Evolutionary conservation across 2,797 vertebrate species (phyloP).

Genomic region (Melanotaenia pygmaea): DNA sequence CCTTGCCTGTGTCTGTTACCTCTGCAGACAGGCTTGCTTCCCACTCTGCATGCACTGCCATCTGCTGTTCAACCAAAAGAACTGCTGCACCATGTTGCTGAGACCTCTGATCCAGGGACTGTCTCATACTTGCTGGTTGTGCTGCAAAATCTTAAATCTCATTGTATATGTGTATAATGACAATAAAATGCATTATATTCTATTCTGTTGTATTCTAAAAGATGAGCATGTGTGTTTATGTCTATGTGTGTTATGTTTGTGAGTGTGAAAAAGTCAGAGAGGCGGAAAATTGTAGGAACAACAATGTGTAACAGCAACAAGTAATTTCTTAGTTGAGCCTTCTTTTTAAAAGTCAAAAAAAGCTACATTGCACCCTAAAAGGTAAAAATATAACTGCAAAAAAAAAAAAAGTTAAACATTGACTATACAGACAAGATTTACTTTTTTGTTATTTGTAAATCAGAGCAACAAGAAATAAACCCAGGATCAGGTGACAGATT

Average conservation of each 20-base stretch:
- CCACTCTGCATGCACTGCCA: conserved; percentile 66
- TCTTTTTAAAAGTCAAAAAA: background rate
- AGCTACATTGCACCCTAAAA: background rate
- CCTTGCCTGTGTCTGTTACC: conserved; percentile 54
- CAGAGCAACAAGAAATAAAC: background rate
- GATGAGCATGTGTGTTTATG: background rate
- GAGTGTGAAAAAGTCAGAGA: conserved; percentile 1
- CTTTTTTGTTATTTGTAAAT: background rate
- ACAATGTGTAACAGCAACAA: background rate
- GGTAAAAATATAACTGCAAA: too few species aligned
- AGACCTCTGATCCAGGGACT: conserved; percentile 34
- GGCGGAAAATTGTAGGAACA: background rate
- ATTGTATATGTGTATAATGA: too few species aligned
- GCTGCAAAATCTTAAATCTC: conserved; percentile 10
- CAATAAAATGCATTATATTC: too few species aligned
- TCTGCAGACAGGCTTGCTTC: conserved; percentile 63
- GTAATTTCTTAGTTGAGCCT: background rate
- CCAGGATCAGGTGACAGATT: background rate
- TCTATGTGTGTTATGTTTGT: background rate
- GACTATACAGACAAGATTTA: background rate
- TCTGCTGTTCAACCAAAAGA: conserved; percentile 62
- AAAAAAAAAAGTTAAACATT: background rate
- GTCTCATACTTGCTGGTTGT: conserved; percentile 33
- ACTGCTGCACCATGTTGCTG: conserved; percentile 11
- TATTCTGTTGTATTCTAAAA: background rate